Conservation (phyloP, 2,797 vertebrate genomes). For the Pangasius sanitwongsei region DNA sequence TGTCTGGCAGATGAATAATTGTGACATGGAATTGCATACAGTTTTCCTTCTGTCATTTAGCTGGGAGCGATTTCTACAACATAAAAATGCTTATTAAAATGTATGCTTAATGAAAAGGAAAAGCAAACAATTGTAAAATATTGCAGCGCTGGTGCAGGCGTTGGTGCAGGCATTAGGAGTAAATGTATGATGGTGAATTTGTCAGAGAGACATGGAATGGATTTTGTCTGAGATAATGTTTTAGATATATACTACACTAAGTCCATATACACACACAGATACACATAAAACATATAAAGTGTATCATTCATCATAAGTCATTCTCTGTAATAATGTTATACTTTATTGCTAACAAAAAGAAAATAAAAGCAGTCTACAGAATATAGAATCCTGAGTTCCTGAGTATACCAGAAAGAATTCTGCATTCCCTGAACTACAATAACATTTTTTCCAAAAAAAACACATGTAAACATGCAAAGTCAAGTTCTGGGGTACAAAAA, state of each 20-base stretch:
- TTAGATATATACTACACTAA: too few relatives aligned
- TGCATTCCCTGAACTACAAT: not conserved
- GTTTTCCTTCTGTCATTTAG: not conserved
- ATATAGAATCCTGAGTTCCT: not conserved
- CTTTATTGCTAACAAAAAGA: not conserved
- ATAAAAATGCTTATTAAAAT: not conserved
- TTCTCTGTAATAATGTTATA: too few relatives aligned
- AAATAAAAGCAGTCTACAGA: too few relatives aligned
- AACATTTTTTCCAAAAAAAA: too few relatives aligned
- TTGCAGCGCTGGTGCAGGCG: not conserved
- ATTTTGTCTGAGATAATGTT: not conserved
- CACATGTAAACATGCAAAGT: too few relatives aligned
- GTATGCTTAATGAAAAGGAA: not conserved
- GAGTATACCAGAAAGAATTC: not conserved
- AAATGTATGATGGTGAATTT: not conserved
- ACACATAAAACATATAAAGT: not conserved
- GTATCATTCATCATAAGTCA: not conserved
- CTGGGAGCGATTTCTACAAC: not conserved
- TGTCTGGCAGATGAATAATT: not conserved
- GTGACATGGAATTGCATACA: not conserved
- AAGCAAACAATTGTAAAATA: not conserved
- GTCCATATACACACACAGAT: not conserved
- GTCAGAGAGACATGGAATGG: not conserved
- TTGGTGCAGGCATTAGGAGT: not conserved
- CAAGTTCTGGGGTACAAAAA: not conserved